These are phyloP conservation scores for Poeciliopsis paucimaculata DNA, from an alignment of 2,797 vertebrate species.

Conservation along the genomic window DNA sequence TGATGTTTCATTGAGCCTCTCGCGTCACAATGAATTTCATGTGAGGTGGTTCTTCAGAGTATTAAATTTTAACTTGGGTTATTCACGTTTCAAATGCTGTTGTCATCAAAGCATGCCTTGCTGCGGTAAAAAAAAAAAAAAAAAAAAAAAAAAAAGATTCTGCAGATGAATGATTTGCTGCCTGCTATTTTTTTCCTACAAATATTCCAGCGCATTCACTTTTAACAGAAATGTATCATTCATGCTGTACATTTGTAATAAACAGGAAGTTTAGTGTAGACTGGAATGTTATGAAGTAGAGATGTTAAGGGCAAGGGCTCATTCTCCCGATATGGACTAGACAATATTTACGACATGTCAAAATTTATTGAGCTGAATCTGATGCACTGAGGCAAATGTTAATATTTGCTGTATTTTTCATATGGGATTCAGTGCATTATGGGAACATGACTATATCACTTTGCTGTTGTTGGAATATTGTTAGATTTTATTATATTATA, in stretches of 20 bases:
- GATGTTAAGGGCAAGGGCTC: slow-evolving; percentile 39
- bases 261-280: slow-evolving; percentile 43
- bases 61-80: slow-evolving; percentile 67
- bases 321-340: slow-evolving; percentile 43
- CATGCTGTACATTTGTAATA: slow-evolving; percentile 64
- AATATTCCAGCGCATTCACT: slow-evolving; percentile 59
- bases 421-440: slow-evolving; percentile 37
- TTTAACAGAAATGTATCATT: slow-evolving; percentile 72
- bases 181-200: slow-evolving; percentile 42
- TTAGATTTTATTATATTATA: slow-evolving; percentile 5
- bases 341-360: slow-evolving; percentile 54
- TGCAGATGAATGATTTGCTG: slow-evolving; percentile 69
- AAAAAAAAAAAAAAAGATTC: slow-evolving; percentile 53
- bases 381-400: slow-evolving; percentile 43
- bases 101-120: slow-evolving; percentile 67
- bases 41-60: slow-evolving; percentile 65
- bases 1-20: slow-evolving; percentile 68
- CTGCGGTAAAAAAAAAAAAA: slow-evolving; percentile 10
- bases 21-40: slow-evolving; percentile 71
- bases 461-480: slow-evolving; percentile 8
- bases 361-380: slow-evolving; percentile 51
- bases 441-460: slow-evolving; percentile 15
- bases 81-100: slow-evolving; percentile 73
- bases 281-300: slow-evolving; percentile 42
- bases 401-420: slow-evolving; percentile 51